These are phyloP conservation scores for Galerucella nymphaeae DNA, from an alignment of 2,888 invertebrate genomes.

Conservation along the genomic window DNA sequence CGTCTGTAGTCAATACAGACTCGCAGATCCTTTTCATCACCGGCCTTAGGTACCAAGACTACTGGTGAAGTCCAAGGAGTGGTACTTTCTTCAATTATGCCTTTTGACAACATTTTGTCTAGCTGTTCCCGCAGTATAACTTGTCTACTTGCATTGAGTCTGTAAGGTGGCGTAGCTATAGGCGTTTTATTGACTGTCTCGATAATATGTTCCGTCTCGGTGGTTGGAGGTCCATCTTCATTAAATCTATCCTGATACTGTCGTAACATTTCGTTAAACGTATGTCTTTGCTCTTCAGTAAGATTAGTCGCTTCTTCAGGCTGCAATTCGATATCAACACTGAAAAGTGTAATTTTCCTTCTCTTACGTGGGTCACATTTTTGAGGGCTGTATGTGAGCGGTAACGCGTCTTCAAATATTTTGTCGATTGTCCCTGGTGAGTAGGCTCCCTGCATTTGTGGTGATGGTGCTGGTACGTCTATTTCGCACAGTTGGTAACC, in stretches of 20 bases:
- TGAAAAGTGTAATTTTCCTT: constrained; percentile 15
- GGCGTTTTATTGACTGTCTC: constrained; percentile 27
- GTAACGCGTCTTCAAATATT: constrained; percentile 30
- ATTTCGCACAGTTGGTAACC: background rate
- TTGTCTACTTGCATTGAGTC: constrained; percentile 15
- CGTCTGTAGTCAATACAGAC: constrained; percentile 32
- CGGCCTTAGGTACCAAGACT: constrained; percentile 32
- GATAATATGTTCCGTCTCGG: constrained; percentile 31
- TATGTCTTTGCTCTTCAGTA: constrained; percentile 7
- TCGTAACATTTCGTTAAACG: constrained; percentile 19
- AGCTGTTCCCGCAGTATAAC: constrained; percentile 24
- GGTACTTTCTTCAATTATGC: constrained; percentile 40
- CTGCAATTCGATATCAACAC: constrained; percentile 12
- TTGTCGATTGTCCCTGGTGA: constrained; percentile 24
- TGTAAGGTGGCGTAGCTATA: constrained; percentile 32
- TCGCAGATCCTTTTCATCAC: constrained; percentile 23
- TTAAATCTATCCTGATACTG: constrained; percentile 23
- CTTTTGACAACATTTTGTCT: constrained; percentile 32
- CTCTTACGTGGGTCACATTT: constrained; percentile 17
- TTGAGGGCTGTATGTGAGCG: constrained; percentile 3
- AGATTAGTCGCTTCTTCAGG: constrained; percentile 25
- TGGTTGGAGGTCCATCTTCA: constrained; percentile 32
- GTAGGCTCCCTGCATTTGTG: background rate
- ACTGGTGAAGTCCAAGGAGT: constrained; percentile 33
- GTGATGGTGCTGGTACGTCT: background rate